These are phyloP conservation scores for Malurus cyaneus DNA, from an alignment of 2,113 vertebrate species.

Conservation along the genomic window DNA sequence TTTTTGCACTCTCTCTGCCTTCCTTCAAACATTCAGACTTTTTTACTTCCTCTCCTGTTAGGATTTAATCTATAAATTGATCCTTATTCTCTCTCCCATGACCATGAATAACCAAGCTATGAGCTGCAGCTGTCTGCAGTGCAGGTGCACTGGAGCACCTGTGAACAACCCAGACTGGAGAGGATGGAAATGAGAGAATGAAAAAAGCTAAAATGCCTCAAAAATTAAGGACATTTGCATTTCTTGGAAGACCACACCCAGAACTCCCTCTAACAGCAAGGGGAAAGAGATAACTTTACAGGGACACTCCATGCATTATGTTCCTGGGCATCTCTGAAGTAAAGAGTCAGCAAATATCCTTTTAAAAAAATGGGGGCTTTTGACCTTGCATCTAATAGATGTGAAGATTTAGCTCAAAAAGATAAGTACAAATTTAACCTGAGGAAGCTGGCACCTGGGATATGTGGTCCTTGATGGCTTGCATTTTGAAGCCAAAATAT, in stretches of 20 bases:
- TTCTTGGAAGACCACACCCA: background rate
- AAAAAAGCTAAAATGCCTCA: background rate
- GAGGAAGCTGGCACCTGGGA: background rate
- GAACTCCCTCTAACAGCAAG: background rate
- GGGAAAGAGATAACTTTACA: background rate
- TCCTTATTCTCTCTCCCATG: background rate
- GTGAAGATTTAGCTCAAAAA: background rate
- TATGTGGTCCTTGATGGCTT: background rate
- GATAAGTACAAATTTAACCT: background rate
- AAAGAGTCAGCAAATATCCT: background rate
- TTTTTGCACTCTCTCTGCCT: background rate
- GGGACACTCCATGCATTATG: rapidly evolving
- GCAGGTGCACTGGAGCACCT: background rate
- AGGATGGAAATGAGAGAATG: background rate
- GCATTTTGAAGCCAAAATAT: background rate
- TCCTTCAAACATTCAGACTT: background rate
- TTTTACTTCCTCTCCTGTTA: background rate
- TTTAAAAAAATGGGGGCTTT: background rate
- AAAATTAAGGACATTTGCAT: background rate
- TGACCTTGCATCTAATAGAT: background rate
- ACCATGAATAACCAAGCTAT: background rate
- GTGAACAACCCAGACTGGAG: background rate
- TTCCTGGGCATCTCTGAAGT: background rate
- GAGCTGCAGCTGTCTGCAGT: background rate
- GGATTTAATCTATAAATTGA: background rate